Base-by-base conservation (phyloP, 2,888 invertebrate genomes). In the Malthinus seriepunctatus region DNA sequence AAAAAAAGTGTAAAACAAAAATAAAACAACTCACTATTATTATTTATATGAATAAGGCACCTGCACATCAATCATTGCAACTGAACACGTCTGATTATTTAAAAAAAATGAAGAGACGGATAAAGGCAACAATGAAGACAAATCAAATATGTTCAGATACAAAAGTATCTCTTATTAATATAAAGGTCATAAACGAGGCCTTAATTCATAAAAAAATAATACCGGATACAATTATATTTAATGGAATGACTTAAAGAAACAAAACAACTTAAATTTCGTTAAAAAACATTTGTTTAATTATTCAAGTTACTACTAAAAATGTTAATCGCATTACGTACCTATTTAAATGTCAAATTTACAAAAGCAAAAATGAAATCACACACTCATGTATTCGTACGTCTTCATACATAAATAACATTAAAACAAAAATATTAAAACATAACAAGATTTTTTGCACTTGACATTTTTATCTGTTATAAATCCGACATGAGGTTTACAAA, bases 11-110 rank as follows among this genome's bases (percentile, higher is more conserved):
- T 42, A 42, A 42, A 42, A 15, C 15, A 42, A 42, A 42, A 42
- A 42, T 14, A 15, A 23, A 42, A 14, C 14, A 14, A n/a, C n/a
- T 42, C 15, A 42, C 39, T 42, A 42, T 42, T 42, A 42, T 42
- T 42, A 42, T 15, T 42, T 23, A 42, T 37, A 51, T 57, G 59
- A 59, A 50, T 59, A 59, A 59, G 59, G 59, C 59, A 59, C 59
- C 59, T 54, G 59, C 53, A 59, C 51, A 46, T 56, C 33, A 42
- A 42, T 39, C 39, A 15, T 42, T 42, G 23, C 15, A 42, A 42
- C 15, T 42, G 39, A 42, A 42, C 23, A 15, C 39, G 39, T 42
- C 39, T 15, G 39, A 42, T 42, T 42, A 15, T 23, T 14, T n/a
- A 42, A 15, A 23, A 42, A 39, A 42, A 42, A 15, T n/a, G 5